These are phyloP conservation scores for Myioborus miniatus DNA, from an alignment of 2,797 vertebrate species.

Conservation along the genomic window DNA sequence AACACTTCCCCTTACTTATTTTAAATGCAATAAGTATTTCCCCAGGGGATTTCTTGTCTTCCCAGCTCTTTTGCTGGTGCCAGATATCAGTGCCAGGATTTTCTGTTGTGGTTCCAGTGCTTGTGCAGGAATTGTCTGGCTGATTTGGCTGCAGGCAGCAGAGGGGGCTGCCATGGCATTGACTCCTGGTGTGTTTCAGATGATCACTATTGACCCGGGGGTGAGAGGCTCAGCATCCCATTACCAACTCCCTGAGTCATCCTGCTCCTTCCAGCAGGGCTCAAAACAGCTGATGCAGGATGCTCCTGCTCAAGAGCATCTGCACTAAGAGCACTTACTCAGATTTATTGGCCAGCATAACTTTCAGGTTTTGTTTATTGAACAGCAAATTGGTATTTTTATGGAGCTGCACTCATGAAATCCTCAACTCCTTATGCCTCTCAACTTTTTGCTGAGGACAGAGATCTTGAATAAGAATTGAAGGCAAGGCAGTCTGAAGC, in stretches of 20 bases:
- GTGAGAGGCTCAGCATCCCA: constrained; percentile 31
- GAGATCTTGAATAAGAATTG: neutral
- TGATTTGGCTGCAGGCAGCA: neutral
- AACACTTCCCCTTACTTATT: neutral
- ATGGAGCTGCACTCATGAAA: neutral
- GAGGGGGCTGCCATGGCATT: neutral
- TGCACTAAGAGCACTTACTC: constrained; percentile 12
- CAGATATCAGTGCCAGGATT: neutral
- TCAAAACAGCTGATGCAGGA: constrained; percentile 32
- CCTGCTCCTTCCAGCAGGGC: neutral
- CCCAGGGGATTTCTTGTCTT: neutral
- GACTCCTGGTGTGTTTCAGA: constrained; percentile 10
- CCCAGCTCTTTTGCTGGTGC: neutral
- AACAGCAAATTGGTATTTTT: neutral
- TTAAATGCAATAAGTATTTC: neutral
- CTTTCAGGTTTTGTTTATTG: neutral
- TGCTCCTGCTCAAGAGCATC: neutral
- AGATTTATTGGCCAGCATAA: neutral
- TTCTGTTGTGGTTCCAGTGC: neutral
- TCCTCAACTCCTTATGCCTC: neutral
- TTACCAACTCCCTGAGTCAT: constrained; percentile 19
- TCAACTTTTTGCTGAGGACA: neutral
- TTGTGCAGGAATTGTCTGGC: neutral
- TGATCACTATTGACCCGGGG: constrained; percentile 30
- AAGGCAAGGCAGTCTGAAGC: neutral